These are phyloP conservation scores for Colius striatus DNA, from an alignment of 2,113 vertebrate species.

Conservation along the genomic window DNA sequence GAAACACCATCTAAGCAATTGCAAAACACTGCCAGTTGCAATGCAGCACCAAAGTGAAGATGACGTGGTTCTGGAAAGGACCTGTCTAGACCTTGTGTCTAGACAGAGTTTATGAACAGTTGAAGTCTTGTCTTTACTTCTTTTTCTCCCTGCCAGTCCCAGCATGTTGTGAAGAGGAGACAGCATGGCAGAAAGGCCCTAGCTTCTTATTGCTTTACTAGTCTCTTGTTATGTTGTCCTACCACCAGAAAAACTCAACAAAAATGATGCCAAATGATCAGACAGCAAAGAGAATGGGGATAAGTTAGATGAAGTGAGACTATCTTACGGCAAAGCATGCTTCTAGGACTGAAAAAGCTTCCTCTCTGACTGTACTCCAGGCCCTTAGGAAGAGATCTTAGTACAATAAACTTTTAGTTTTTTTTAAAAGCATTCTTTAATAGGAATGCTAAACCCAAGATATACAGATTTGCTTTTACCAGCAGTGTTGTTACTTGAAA, in stretches of 20 bases:
- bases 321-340: background rate
- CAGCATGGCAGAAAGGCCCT: background rate
- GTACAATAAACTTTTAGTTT: background rate
- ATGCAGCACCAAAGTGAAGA: background rate
- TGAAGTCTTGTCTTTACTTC: background rate
- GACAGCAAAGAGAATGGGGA: background rate
- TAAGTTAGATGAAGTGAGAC: background rate
- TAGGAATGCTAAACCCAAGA: background rate
- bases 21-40: background rate
- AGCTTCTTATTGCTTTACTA: background rate
- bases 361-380: background rate
- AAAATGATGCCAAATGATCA: background rate
- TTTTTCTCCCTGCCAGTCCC: background rate
- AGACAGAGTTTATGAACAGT: conserved; percentile 13
- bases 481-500: conserved; percentile 7
- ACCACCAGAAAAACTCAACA: background rate
- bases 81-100: conserved; percentile 27
- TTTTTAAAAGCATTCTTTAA: background rate
- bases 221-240: background rate
- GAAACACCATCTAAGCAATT: background rate
- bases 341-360: background rate
- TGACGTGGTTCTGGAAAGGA: background rate
- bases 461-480: background rate
- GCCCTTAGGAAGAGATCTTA: background rate
- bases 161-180: background rate